These are phyloP conservation scores for Armadillidium nasatum DNA, from an alignment of 1,140 invertebrate species.

Conservation along the genomic window DNA sequence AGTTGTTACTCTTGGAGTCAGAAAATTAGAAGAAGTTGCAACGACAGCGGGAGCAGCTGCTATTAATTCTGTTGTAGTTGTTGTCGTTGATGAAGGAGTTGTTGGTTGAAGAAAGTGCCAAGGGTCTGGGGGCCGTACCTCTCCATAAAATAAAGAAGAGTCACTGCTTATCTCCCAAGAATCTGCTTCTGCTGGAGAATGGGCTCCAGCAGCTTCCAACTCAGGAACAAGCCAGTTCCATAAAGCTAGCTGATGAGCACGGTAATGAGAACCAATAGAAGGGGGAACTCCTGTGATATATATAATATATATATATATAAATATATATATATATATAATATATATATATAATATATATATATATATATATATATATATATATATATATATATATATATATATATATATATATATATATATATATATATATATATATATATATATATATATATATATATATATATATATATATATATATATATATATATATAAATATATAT, in stretches of 20 bases:
- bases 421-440: no score
- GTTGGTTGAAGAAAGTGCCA: constrained; percentile 37
- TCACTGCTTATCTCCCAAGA: constrained; percentile 41
- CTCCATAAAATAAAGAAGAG: constrained; percentile 40
- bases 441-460: no score
- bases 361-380: background rate
- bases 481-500: no score
- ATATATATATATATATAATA: background rate
- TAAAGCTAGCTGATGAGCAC: constrained; percentile 86
- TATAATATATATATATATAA: background rate
- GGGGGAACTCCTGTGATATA: constrained; percentile 73
- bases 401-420: background rate
- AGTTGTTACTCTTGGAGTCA: constrained; percentile 32
- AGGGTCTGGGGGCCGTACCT: constrained; percentile 37
- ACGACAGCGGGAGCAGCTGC: constrained; percentile 27
- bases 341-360: background rate
- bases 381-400: constrained; percentile 5
- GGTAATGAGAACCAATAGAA: constrained; percentile 85
- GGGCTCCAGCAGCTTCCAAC: constrained; percentile 80
- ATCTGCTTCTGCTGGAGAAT: constrained; percentile 65
- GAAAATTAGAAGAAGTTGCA: constrained; percentile 25
- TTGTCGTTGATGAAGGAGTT: constrained; percentile 26
- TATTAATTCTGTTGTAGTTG: constrained; percentile 13
- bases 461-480: no score
- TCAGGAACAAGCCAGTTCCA: constrained; percentile 90